These are phyloP conservation scores for Sebastes oblongus DNA, from an alignment of 2,797 vertebrate species.

Conservation along the genomic window DNA sequence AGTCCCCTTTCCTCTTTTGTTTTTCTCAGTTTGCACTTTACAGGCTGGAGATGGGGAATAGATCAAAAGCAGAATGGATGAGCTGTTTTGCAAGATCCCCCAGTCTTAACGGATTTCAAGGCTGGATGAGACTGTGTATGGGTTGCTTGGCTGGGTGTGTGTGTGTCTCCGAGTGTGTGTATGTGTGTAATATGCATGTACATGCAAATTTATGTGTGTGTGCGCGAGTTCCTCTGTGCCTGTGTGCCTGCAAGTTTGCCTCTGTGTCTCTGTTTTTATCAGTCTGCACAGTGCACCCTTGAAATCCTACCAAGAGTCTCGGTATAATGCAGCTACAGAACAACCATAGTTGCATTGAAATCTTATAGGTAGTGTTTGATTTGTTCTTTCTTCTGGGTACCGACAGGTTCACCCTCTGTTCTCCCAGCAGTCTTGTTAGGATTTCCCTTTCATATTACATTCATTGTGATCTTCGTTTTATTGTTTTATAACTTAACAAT, in stretches of 20 bases:
- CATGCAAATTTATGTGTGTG: slow-evolving; percentile 70
- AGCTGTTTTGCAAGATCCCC: slow-evolving; percentile 80
- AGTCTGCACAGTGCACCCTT: slow-evolving; percentile 30
- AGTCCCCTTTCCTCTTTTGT: slow-evolving; percentile 78
- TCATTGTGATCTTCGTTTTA: background rate
- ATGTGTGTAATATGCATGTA: slow-evolving; percentile 62
- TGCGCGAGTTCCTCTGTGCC: slow-evolving; percentile 63
- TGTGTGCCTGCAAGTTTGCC: slow-evolving; percentile 61
- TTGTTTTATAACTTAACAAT: background rate
- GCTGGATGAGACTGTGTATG: slow-evolving; percentile 71
- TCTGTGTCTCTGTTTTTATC: slow-evolving; percentile 59
- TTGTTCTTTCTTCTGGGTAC: slow-evolving; percentile 1
- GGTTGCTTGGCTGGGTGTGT: slow-evolving; percentile 51
- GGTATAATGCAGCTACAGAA: slow-evolving; percentile 27
- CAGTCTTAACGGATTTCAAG: slow-evolving; percentile 81
- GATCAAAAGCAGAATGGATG: slow-evolving; percentile 82
- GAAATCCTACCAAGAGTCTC: slow-evolving; percentile 30
- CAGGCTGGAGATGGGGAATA: slow-evolving; percentile 81
- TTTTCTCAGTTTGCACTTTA: slow-evolving; percentile 77
- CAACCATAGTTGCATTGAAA: slow-evolving; percentile 19
- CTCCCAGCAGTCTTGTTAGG: background rate
- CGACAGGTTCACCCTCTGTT: background rate
- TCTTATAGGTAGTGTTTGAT: slow-evolving; percentile 26
- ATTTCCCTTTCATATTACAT: slow-evolving; percentile 12
- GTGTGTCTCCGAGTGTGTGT: slow-evolving; percentile 15